Evolutionary conservation across 2,888 invertebrate genomes (phyloP), one percentile per base, ranked within the genome.

Genomic region (Megaustenia siamemsis): DNA sequence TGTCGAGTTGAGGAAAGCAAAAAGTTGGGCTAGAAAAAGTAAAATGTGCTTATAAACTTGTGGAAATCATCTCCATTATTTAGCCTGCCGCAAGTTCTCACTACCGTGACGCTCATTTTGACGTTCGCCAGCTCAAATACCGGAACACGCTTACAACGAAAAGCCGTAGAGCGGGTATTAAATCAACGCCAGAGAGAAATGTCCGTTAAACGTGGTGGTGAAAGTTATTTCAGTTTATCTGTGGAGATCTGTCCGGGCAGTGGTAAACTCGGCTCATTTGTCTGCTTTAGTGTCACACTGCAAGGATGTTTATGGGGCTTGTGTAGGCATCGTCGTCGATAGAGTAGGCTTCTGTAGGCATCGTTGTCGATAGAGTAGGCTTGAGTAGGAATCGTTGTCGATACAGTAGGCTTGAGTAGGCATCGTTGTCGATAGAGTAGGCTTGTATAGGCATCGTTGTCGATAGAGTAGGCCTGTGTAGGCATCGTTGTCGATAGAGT

Each of bases 221-320:
- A 80, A 80, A 80, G 69, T 69, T 80, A 80, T 80, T 69, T 53
- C 80, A 53, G 24, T 53, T 21, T 80, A 80, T 80, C 80, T 35
- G 49, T 5, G n/a, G n/a, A 21, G 49, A 80, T 80, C 80, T 69
- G 38, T 53, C 53, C 69, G 35, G 21, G 53, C 69, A n/a, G 69
- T 32, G 69, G 53, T 69, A 69, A 80, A 69, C 49, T 69, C 32
- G n/a, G 69, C 53, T 53, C 49, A 80, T 80, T 80, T 80, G 80
- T 80, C 80, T 49, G 69, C 53, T 69, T 38, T 21, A 15, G n/a
- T 69, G 80, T 80, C 80, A 80, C 53, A 49, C 28, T 24, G 43
- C n/a, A 5, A 40, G 24, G 60, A 78, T 12, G 60, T 78, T 80
- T 53, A 49, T 21, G 35, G 35, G 28, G 80, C 69, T 69, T 80